Percentiles rank a stretch among this genome's conserved stretches.
phyloP scores from a whole-genome alignment of 2,888 invertebrate species.

The Drosophila pseudotakahashii region DNA sequence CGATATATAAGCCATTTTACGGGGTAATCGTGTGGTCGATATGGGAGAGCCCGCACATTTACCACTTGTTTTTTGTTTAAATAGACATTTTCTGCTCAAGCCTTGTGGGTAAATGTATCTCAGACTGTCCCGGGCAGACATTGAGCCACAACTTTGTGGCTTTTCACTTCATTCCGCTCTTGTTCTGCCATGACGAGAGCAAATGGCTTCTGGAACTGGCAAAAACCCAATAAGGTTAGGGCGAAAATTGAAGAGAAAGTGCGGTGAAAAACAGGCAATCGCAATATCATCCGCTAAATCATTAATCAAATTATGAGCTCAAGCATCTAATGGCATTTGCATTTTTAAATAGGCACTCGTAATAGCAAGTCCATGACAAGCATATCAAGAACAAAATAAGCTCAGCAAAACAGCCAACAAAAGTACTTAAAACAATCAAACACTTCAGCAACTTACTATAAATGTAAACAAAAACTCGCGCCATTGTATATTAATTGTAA shows the following conservation, averaged over 20 bases:
- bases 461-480: conserved; percentile 43
- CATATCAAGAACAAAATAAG: conserved; percentile 70
- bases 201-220: conserved; percentile 58
- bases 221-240: conserved; percentile 3
- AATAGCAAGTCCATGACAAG: conserved; percentile 65
- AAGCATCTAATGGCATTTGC: conserved; percentile 45
- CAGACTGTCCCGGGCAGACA: conserved; percentile 3
- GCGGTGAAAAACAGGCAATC: conserved; percentile 12
- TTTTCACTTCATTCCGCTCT: conserved; percentile 72
- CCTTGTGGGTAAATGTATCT: conserved; percentile 20
- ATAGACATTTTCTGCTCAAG: conserved; percentile 41
- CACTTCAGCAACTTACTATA: conserved; percentile 21
- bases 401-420: conserved; percentile 33
- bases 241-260: conserved; percentile 12
- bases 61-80: conserved; percentile 27
- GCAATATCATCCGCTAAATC: conserved; percentile 25
- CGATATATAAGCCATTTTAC: not conserved
- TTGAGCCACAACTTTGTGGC: conserved; percentile 62
- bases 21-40: conserved; percentile 27
- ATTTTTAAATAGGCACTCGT: conserved; percentile 41
- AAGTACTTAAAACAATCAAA: conserved; percentile 52
- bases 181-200: conserved; percentile 64
- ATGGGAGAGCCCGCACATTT: not conserved
- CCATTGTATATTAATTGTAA: conserved; percentile 71
- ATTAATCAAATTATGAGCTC: conserved; percentile 46